Evolutionary conservation across 2,113 vertebrate genomes (phyloP).

Genomic region (Chloropsis cyanopogon): DNA sequence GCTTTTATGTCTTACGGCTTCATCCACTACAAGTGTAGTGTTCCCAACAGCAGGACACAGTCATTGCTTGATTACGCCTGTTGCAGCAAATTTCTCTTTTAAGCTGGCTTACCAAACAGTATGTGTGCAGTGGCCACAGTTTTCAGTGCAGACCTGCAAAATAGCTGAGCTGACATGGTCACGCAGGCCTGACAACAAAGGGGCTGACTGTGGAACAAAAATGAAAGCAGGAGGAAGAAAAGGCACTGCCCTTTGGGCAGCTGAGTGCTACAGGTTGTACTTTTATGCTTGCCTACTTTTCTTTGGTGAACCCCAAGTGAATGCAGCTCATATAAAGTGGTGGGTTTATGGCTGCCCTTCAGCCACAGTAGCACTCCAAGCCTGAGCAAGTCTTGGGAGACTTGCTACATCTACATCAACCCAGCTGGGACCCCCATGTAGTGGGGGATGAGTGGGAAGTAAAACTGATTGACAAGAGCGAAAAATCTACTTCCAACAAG

Average conservation of each 20-base stretch:
- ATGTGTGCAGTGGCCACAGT: neutral
- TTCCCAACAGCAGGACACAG: neutral
- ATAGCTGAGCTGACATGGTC: neutral
- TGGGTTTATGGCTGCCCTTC: neutral
- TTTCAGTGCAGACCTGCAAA: neutral
- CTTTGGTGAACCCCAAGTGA: neutral
- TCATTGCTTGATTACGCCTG: neutral
- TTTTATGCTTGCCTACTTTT: neutral
- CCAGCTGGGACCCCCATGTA: neutral
- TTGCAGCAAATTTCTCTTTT: neutral
- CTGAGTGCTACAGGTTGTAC: neutral
- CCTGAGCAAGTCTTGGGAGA: neutral
- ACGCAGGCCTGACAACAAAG: accelerated
- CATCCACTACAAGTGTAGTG: neutral
- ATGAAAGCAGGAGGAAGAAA: neutral
- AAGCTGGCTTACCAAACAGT: neutral
- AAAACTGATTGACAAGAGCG: neutral
- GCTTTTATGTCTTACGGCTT: neutral
- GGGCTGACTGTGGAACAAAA: neutral
- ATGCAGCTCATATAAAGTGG: neutral
- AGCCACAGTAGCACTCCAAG: neutral
- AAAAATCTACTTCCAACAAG: neutral
- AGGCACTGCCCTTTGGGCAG: neutral
- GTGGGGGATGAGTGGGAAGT: neutral
- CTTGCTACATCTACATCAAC: neutral